Base-by-base conservation (phyloP, 2,113 vertebrate species). In the Brachypteracias leptosomus region DNA sequence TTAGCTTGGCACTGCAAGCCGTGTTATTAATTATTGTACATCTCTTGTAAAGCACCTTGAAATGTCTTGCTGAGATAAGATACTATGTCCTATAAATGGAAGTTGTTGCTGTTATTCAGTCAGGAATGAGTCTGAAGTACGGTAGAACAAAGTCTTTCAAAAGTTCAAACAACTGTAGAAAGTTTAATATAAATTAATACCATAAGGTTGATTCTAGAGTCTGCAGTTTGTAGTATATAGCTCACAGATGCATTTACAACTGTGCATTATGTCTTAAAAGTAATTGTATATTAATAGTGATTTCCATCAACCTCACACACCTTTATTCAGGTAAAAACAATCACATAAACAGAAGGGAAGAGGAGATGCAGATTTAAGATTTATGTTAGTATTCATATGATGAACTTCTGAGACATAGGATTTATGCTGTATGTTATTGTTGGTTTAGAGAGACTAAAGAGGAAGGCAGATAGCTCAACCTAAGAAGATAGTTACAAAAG, bases 1-100 rank as follows among this genome's bases (percentile, higher is more conserved):
- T 93, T 90, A 93, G 9, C 40, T 92, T 92, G 80, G 86, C 87
- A 85, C 33, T 63, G 52, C 47, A 93, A 93, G 24, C 44, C 95
- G 57, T 78, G 70, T 85, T 93, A 94, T 91, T 95, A 95, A 95
- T 89, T 95, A 95, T 67, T 89, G 57, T 65, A 78, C 58, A 67
- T 74, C 35, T 78, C 35, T 75, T 78, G 54, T 85, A 91, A 94
- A 92, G n/a, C 76, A 95, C 91, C 93, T 97, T 94, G 93, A 95
- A 40, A 82, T 78, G 49, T 76, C 91, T 91, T 87, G 66, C 61
- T 85, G 84, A 90, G 61, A 40, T 87, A 92, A 85, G 61, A 38
- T 87, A 81, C 35, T 52, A 11, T 72, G 68, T 72, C 35, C 86
- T 92, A 35, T 86, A 93, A 92, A 82, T 68, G 58, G 65, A 95